Conservation (phyloP, 2,797 vertebrate genomes). For the Cyclopterus lumpus region DNA sequence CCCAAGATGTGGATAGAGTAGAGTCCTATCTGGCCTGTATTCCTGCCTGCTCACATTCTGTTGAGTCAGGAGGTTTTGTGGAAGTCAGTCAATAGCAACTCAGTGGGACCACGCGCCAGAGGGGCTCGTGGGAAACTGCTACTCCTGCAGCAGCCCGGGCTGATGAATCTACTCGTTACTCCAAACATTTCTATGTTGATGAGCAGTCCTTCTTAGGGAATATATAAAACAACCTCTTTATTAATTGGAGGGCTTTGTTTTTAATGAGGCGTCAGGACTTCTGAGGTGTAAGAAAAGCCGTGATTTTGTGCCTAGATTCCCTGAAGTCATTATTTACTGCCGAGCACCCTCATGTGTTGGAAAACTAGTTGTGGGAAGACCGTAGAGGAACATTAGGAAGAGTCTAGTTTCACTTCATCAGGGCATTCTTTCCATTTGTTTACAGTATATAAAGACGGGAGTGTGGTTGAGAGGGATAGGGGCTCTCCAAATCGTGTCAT, state of each 20-base stretch:
- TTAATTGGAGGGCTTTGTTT: slow-evolving; percentile 11
- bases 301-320: slow-evolving; percentile 15
- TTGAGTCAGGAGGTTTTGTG: slow-evolving; percentile 77
- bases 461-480: neutral
- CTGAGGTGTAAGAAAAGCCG: slow-evolving; percentile 3
- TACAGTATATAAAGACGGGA: slow-evolving; percentile 41
- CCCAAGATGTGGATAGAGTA: slow-evolving; percentile 46
- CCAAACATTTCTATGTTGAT: slow-evolving; percentile 49
- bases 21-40: slow-evolving; percentile 44
- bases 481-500: neutral
- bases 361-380: slow-evolving; percentile 42
- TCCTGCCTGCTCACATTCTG: slow-evolving; percentile 68
- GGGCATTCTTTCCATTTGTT: slow-evolving; percentile 64
- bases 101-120: slow-evolving; percentile 58
- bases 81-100: slow-evolving; percentile 70
- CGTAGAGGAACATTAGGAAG: neutral
- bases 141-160: slow-evolving; percentile 20
- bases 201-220: slow-evolving; percentile 25
- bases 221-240: slow-evolving; percentile 35
- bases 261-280: neutral
- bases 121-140: slow-evolving; percentile 63
- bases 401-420: slow-evolving; percentile 51
- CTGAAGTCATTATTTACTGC: slow-evolving; percentile 24
- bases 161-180: slow-evolving; percentile 41
- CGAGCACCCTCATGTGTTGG: slow-evolving; percentile 18